Evolutionary conservation across 2,113 vertebrate species (phyloP).

Genomic region (Mungos mungo): DNA sequence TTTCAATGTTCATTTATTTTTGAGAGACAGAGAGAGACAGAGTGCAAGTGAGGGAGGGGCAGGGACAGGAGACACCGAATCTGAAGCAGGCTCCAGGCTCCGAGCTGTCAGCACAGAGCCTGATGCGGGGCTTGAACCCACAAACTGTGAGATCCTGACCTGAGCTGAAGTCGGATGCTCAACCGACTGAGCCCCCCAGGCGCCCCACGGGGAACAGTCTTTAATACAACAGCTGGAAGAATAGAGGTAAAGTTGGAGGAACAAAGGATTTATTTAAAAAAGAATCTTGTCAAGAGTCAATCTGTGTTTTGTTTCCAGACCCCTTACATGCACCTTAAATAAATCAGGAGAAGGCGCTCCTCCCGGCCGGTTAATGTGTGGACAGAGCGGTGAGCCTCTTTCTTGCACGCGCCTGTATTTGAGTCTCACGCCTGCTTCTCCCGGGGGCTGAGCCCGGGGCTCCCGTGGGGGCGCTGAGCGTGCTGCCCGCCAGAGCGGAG

Average conservation of each 20-base stretch:
- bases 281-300: no score
- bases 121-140: no score
- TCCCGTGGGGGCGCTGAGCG: background rate
- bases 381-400: fast-evolving
- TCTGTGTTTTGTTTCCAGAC: background rate
- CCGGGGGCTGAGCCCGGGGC: fast-evolving
- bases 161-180: no score
- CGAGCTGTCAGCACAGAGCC: no score
- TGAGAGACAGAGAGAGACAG: no score
- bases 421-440: fast-evolving
- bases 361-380: fast-evolving
- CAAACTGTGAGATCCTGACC: no score
- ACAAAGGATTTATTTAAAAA: background rate
- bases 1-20: no score
- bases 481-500: background rate
- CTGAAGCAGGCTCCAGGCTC: no score
- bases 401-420: fast-evolving
- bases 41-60: no score
- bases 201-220: background rate
- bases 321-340: background rate
- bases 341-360: fast-evolving
- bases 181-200: no score
- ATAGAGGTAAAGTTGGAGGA: background rate
- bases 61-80: no score
- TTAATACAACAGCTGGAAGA: background rate